phyloP scores from a whole-genome alignment of 2,888 invertebrate genomes.

The Orchesellides sinensis region DNA sequence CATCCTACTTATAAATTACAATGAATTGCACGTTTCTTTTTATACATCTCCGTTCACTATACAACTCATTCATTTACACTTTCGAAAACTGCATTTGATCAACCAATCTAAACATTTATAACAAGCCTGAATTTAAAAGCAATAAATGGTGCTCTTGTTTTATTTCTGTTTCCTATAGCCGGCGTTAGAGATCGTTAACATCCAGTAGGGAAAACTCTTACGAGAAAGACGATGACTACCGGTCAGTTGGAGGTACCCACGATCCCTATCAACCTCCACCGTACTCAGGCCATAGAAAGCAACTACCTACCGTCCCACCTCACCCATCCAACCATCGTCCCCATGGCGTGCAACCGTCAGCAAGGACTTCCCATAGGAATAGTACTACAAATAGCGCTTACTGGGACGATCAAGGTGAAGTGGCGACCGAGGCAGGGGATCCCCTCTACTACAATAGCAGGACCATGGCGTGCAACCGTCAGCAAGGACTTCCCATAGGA shows the following conservation, averaged over 20 bases:
- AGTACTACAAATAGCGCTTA: conserved; percentile 46
- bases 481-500: conserved; percentile 46
- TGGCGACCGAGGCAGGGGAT: conserved; percentile 78
- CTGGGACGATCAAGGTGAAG: conserved; percentile 72
- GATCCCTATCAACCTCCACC: conserved; percentile 61
- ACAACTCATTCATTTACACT: too few species aligned
- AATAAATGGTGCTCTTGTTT: too few species aligned
- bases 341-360: too few species aligned
- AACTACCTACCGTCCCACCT: conserved; percentile 68
- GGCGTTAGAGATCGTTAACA: conserved; percentile 87
- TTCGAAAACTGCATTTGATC: too few species aligned
- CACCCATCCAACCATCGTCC: conserved; percentile 54
- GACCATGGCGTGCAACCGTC: too few species aligned
- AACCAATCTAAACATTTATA: too few species aligned
- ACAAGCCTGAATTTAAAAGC: too few species aligned
- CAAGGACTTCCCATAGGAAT: conserved; percentile 44
- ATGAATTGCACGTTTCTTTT: too few species aligned
- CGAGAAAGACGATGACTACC: conserved; percentile 84
- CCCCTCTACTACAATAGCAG: conserved; percentile 93
- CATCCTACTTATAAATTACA: too few species aligned
- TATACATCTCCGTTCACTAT: too few species aligned
- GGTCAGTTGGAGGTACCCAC: conserved; percentile 46
- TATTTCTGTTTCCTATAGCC: too few species aligned
- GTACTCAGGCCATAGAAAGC: conserved; percentile 65
- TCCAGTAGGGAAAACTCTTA: conserved; percentile 90